These are phyloP conservation scores for Clarias platycephalus DNA, from an alignment of 2,797 vertebrate genomes.

Conservation along the genomic window DNA sequence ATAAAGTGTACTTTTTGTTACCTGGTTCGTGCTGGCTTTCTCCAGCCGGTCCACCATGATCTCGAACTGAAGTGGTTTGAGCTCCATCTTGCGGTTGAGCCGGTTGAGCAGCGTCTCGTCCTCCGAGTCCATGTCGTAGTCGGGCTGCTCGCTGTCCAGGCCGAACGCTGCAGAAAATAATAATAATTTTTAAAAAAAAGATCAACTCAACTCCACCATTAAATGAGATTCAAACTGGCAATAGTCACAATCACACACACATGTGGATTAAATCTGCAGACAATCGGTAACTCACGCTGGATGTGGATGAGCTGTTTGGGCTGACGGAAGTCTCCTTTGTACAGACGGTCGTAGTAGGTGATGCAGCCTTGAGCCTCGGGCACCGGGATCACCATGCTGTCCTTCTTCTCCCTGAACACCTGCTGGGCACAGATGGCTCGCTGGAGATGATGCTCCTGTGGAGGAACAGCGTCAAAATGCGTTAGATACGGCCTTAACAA, in stretches of 20 bases:
- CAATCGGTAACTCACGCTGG: conserved; percentile 80
- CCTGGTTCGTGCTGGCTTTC: conserved; percentile 92
- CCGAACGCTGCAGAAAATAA: conserved; percentile 75
- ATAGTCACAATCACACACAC: background rate
- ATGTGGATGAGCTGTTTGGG: conserved; percentile 95
- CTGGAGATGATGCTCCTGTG: conserved; percentile 92
- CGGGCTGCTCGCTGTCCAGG: conserved; percentile 88
- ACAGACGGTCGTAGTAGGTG: conserved; percentile 90
- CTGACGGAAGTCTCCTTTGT: conserved; percentile 87
- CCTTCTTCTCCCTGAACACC: conserved; percentile 92
- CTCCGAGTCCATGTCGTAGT: conserved; percentile 96
- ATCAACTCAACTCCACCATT: background rate
- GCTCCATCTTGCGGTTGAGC: conserved; percentile 91
- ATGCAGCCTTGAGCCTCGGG: conserved; percentile 90
- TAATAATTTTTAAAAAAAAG: background rate
- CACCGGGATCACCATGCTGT: conserved; percentile 93
- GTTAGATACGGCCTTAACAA: background rate
- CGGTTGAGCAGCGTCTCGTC: conserved; percentile 89
- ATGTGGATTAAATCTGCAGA: background rate
- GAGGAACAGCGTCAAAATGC: background rate
- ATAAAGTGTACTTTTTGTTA: conserved; percentile 55
- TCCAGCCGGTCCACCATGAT: conserved; percentile 92
- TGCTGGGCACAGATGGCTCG: conserved; percentile 92
- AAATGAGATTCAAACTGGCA: background rate
- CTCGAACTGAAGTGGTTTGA: conserved; percentile 92